Conservation (phyloP, 2,888 invertebrate genomes). For the Drosophila testacea region DNA sequence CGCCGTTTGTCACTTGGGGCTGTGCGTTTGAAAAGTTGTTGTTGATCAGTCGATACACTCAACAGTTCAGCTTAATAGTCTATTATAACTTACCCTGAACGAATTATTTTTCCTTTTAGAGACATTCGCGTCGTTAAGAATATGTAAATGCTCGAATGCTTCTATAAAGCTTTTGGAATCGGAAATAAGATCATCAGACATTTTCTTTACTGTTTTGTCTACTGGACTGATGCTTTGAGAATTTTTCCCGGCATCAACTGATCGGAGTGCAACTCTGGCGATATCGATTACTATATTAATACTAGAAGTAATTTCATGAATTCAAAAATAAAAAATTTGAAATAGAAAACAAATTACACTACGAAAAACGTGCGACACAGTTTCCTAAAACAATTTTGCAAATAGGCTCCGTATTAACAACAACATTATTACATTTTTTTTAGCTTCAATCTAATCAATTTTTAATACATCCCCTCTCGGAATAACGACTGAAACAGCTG, state of each 20-base stretch:
- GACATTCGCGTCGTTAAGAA: neutral
- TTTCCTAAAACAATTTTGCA: no score
- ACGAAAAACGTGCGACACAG: no score
- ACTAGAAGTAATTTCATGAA: no score
- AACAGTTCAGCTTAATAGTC: neutral
- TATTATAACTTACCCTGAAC: constrained; percentile 16
- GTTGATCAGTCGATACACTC: neutral
- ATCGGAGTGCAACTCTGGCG: no score
- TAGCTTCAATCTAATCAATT: no score
- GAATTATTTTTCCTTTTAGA: neutral
- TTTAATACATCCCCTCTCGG: no score
- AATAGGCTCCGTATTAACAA: no score
- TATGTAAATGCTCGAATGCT: neutral
- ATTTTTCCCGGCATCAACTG: constrained; percentile 31
- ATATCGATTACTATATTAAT: no score
- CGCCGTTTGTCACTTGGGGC: constrained; percentile 25
- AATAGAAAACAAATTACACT: no score
- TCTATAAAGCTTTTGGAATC: constrained; percentile 2
- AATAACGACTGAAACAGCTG: no score
- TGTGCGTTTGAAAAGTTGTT: constrained; percentile 40
- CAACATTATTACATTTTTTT: no score
- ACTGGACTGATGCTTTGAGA: neutral
- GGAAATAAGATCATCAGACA: constrained; percentile 20
- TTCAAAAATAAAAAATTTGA: no score
- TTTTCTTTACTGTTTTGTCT: constrained; percentile 21